These are phyloP conservation scores for Macrosiphum euphorbiae DNA, from an alignment of 2,888 invertebrate species.

Conservation along the genomic window DNA sequence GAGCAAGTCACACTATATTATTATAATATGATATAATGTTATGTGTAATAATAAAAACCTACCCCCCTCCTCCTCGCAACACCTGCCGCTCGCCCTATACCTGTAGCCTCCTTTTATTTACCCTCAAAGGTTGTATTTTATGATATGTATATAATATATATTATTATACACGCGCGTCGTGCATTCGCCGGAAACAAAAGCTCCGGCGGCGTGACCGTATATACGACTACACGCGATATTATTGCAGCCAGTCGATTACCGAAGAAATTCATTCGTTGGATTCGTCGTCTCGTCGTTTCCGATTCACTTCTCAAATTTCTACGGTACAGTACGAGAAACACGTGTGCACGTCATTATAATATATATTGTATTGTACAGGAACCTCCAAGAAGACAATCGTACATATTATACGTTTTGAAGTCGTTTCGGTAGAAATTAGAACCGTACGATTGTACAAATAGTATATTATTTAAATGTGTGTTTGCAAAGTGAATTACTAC, in stretches of 20 bases:
- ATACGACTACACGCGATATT: neutral
- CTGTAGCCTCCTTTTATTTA: neutral
- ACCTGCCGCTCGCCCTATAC: neutral
- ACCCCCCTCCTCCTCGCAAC: neutral
- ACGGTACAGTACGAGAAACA: neutral
- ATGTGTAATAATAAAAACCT: slow-evolving; percentile 16
- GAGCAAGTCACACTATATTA: neutral
- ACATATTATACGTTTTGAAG: neutral
- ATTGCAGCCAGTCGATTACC: neutral
- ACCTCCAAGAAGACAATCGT: neutral
- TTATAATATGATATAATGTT: neutral
- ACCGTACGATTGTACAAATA: neutral
- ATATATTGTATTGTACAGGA: too few species aligned
- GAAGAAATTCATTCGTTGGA: neutral
- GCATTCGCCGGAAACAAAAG: neutral
- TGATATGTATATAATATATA: neutral
- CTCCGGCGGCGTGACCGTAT: neutral
- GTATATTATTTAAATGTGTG: neutral
- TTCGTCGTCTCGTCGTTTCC: slow-evolving; percentile 2
- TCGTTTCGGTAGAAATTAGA: neutral
- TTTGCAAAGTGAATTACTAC: neutral
- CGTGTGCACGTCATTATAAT: neutral
- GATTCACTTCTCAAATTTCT: neutral
- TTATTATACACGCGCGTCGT: neutral
- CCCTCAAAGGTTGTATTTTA: neutral